Base-by-base conservation (phyloP, 2,797 vertebrate species). In the Synanceia verrucosa region DNA sequence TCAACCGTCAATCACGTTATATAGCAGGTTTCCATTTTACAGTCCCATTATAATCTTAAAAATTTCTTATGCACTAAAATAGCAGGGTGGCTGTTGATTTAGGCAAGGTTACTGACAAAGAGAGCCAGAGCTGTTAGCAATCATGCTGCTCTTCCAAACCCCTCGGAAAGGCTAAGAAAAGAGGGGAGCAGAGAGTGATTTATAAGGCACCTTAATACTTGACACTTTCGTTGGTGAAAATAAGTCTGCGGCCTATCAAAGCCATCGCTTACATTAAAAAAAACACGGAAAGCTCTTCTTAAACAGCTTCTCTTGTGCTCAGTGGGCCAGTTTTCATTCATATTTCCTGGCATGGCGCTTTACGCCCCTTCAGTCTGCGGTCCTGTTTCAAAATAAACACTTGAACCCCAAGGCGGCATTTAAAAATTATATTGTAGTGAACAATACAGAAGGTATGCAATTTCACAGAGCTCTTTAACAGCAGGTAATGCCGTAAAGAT, bases 221-320 rank as follows among this genome's bases (percentile, higher is more conserved):
- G 91, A 91, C 88, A 81, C 81, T 74, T 84, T 89, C 81, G 86
- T 86, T 88, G 50, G 85, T 81, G 84, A 90, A 91, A 93, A 89
- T 78, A 88, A 85, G 85, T 87, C 83, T 85, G 85, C 33, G 71
- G 86, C 88, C 85, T 75, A 89, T 90, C 88, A 90, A 87, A 92
- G 81, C 69, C 64, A 19, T 83, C 34, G 65, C 76, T 78, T 78
- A 64, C 79, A 81, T 87, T 87, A 80, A 74, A 78, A 85, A 85
- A 48, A 55, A 69, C 70, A 84, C 63, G 71, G 77, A 85, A 90
- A 79, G 72, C 76, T 84, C 82, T 78, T 88, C n/a, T 86, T 82
- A 86, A 77, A 59, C 58, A 31, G 50, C 59, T 39, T 81, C 73
- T 73, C 47, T 76, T 77, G 64, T 77, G 62, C 76, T 58, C 60